phyloP scores from a whole-genome alignment of 2,888 invertebrate species.

The Drosophila algonquin region DNA sequence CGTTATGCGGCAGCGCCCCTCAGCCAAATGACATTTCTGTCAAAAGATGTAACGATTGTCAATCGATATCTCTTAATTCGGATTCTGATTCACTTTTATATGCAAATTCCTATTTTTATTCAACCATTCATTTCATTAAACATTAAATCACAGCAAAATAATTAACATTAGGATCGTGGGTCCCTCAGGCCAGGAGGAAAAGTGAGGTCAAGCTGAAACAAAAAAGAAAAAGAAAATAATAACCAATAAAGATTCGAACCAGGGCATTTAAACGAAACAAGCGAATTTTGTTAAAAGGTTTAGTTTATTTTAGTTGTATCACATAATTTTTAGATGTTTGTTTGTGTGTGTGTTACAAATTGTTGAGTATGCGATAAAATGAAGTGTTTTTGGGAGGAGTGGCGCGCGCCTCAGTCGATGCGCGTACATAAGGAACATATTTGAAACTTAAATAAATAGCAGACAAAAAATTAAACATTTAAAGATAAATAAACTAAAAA shows the following conservation, averaged over 20 bases:
- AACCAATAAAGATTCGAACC: neutral
- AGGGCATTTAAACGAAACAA: constrained; percentile 11
- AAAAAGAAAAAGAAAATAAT: constrained; percentile 8
- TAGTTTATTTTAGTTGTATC: constrained; percentile 44
- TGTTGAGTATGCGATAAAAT: constrained; percentile 39
- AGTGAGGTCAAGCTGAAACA: constrained; percentile 73
- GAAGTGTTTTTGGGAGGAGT: constrained; percentile 26
- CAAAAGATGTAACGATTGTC: too few species aligned
- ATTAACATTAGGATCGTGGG: neutral
- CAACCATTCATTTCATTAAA: neutral
- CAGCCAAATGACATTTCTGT: too few species aligned
- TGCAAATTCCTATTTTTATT: neutral
- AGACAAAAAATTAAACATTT: constrained; percentile 31
- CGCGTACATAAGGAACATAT: constrained; percentile 42
- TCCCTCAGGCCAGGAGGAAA: constrained; percentile 61
- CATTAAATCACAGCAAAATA: constrained; percentile 59
- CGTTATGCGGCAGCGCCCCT: too few species aligned
- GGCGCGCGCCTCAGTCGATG: neutral
- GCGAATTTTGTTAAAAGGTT: constrained; percentile 31
- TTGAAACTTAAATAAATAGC: constrained; percentile 40
- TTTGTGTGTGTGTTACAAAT: constrained; percentile 38
- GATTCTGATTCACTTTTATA: too few species aligned
- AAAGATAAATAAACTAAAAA: constrained; percentile 30
- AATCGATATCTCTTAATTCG: too few species aligned
- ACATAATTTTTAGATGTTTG: constrained; percentile 52